Evolutionary conservation across 2,888 invertebrate genomes (phyloP).

Genomic region (Nomada flava): DNA sequence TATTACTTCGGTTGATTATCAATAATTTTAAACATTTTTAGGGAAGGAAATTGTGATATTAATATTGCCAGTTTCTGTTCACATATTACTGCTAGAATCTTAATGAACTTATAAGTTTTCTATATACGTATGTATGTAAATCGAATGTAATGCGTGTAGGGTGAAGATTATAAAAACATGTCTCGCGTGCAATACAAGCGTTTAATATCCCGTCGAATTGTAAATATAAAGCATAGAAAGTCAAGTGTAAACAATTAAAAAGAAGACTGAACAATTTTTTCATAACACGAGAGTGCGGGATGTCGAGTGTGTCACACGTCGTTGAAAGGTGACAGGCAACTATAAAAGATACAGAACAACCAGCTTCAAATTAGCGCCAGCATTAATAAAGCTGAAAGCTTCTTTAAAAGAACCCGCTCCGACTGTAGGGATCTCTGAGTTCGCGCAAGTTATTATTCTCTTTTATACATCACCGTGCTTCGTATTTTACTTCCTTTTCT

Average conservation of each 20-base stretch:
- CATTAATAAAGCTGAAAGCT: constrained; percentile 65
- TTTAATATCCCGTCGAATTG: constrained; percentile 6
- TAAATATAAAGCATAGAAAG: neutral
- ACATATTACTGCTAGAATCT: too few relatives aligned
- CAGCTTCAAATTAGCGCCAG: constrained; percentile 55
- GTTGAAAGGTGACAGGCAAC: constrained; percentile 35
- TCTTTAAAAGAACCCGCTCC: constrained; percentile 38
- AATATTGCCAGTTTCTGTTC: too few relatives aligned
- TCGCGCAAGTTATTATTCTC: constrained; percentile 41
- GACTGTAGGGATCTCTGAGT: neutral
- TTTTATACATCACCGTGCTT: constrained; percentile 27
- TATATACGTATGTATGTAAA: too few relatives aligned
- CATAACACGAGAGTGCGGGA: constrained; percentile 37
- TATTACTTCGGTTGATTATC: too few relatives aligned
- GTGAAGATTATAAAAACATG: neutral
- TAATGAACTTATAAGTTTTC: too few relatives aligned
- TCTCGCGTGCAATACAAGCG: neutral
- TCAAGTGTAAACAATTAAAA: constrained; percentile 25
- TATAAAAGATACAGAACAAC: constrained; percentile 28
- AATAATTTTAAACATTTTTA: too few relatives aligned
- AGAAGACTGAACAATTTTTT: constrained; percentile 29
- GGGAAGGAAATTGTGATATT: too few relatives aligned
- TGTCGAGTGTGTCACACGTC: constrained; percentile 14
- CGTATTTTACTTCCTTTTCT: neutral
- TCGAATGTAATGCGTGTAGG: too few relatives aligned